Base-by-base conservation (phyloP, 2,888 invertebrate species). In the Lamellibrachia columna region DNA sequence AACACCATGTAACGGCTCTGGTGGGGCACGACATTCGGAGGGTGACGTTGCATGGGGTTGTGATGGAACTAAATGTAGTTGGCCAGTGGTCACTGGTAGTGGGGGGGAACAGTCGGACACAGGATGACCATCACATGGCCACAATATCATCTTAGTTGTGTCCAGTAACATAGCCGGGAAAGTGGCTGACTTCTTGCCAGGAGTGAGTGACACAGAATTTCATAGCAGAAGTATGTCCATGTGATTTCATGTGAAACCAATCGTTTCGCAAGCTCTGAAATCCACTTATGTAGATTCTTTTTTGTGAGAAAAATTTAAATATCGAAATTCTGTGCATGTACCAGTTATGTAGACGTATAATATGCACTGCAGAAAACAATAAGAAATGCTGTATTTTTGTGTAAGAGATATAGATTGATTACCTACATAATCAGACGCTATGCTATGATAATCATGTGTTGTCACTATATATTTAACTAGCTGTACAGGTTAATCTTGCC, bases 311-410 rank as follows among this genome's bases (percentile, higher is more conserved):
- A 22, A 75, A 75, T 75, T 22, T 22, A 75, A 75, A 75, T 75
- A 75, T 6, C 15, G 58, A 58, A 11, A 58, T 58, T 58, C 58
- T 11, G 7, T 75, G 75, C 75, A 75, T 75, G 15, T 75, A 22
- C 22, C 15, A 22, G 75, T 75, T 22, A 75, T 75, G 75, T 75
- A 15, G 75, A 22, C n/a, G 22, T 75, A n/a, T 75, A n/a, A 75
- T 75, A 75, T 75, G 6, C n/a, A 75, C 75, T 75, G 75, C 75
- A 75, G 75, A 75, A 75, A 75, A 2, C 15, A 75, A 75, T 75
- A 22, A 55, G 55, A 55, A 75, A 75, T 75, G 75, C 75, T 75
- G 75, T 75, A 75, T 75, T 75, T 75, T 75, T 75, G 75, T 75
- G 75, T 75, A 22, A 75, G 22, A 0, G 75, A 22, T 75, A 75